Conservation (phyloP, 37 sponge, comb jelly and placozoan genomes). For the Haliclona indistincta region DNA sequence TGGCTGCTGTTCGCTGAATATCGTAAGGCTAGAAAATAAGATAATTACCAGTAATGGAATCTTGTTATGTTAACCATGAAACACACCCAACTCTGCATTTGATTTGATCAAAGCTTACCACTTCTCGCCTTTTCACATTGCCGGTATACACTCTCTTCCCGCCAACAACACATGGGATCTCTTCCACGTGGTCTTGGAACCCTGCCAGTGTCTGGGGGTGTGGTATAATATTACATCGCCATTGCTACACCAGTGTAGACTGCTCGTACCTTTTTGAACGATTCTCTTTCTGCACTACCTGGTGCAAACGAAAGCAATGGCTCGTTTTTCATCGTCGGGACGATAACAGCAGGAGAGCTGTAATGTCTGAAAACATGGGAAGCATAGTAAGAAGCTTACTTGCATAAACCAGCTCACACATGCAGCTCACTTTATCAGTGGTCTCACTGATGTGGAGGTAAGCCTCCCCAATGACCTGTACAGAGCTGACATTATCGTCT, state of each 20-base stretch:
- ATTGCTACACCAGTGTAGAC: neutral
- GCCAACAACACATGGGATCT: constrained; percentile 91
- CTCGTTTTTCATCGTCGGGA: constrained; percentile 71
- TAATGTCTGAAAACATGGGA: constrained; percentile 1
- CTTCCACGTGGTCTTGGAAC: constrained; percentile 51
- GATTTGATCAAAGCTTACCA: constrained; percentile 54
- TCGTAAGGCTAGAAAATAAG: constrained; percentile 79
- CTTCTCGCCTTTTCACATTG: constrained; percentile 64
- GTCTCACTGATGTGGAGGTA: no score
- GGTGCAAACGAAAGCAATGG: constrained; percentile 74
- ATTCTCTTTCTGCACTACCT: constrained; percentile 66
- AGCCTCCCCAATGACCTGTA: no score
- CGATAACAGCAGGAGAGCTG: constrained; percentile 30
- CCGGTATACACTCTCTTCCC: constrained; percentile 87
- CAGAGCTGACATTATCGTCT: no score
- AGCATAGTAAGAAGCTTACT: no score
- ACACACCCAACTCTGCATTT: neutral
- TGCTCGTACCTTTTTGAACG: constrained; percentile 48
- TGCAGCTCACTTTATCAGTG: no score
- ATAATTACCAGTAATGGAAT: neutral
- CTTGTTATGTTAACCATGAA: neutral
- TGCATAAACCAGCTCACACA: no score
- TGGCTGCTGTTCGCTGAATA: constrained; percentile 64
- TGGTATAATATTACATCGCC: neutral
- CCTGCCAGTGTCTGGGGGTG: constrained; percentile 53